phyloP scores from a whole-genome alignment of 2,888 invertebrate genomes.

The Bhutanitis thaidina region DNA sequence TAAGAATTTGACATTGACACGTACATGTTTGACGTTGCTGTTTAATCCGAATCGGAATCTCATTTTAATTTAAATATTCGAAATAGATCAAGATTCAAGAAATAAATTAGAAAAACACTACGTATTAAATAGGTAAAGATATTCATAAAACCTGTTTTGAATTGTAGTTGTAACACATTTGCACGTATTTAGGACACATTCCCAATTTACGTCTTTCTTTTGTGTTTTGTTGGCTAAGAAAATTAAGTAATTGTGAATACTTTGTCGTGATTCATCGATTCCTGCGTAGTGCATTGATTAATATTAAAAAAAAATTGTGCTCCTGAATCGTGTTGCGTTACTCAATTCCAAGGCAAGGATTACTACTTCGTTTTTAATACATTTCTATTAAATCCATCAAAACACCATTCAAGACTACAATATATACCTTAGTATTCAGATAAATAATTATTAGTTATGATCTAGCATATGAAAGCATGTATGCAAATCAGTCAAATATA shows the following conservation, averaged over 20 bases:
- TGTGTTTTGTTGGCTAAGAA: conserved; percentile 4
- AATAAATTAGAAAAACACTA: too few relatives aligned
- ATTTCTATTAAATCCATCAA: too few relatives aligned
- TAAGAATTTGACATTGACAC: too few relatives aligned
- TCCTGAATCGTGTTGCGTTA: neutral
- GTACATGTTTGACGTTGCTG: too few relatives aligned
- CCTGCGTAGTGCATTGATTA: conserved; percentile 17
- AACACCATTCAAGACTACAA: too few relatives aligned
- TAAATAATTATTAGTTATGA: too few relatives aligned
- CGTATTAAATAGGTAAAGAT: conserved; percentile 31
- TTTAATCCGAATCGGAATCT: too few relatives aligned
- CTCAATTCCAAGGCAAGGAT: conserved; percentile 3
- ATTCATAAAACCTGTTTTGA: conserved; percentile 38
- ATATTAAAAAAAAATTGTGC: neutral
- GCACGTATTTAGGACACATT: neutral
- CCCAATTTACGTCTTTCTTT: neutral
- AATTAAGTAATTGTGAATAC: conserved; percentile 13
- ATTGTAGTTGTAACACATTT: conserved; percentile 9
- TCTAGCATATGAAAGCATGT: too few relatives aligned
- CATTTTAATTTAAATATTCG: too few relatives aligned
- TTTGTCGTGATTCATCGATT: conserved; percentile 27
- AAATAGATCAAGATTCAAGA: too few relatives aligned
- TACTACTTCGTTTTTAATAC: neutral
- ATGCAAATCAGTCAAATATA: too few relatives aligned
- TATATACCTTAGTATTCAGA: too few relatives aligned